Base-by-base conservation (phyloP, 2,113 vertebrate species). In the Verasper variegatus region DNA sequence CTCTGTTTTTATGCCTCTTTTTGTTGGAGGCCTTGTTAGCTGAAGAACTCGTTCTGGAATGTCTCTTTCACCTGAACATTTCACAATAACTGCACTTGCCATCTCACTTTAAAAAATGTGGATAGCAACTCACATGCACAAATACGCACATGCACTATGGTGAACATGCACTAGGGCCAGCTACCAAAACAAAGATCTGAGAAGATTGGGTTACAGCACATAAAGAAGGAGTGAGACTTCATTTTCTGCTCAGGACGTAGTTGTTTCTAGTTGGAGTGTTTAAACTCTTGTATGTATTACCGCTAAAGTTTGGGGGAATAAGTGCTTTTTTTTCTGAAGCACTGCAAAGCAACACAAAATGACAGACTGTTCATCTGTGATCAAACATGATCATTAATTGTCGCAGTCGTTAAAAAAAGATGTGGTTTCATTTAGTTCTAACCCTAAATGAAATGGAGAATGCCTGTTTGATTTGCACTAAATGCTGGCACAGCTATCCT, bases 301-400 rank as follows among this genome's bases (percentile, higher is more conserved):
- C 23, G 74, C 78, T 76, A 59, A 74, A 77, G 40, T 42, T 42
- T 42, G 12, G 40, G 40, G 40, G 40, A 42, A 42, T 11, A 42
- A 42, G 13, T 42, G 40, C 3, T 42, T 42, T 42, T 42, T 42
- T 42, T 13, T 73, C 51, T 82, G 31, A 59, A 54, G 54, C 10
- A 18, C 18, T 82, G 69, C 70, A 81, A 71, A 31, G 63, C 68
- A 65, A 63, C 17, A 62, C 35, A 76, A 74, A 69, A 68, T 52
- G 58, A 73, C 51, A 83, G 74, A 70, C 64, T 79, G 65, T 81
- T 58, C 57, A 86, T 85, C 66, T 84, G 67, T 74, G 86, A 89
- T 73, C 45, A 70, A 79, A 75, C 64, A 51, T 21, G 23, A 83
- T 66, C 58, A 76, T 57, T 24, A 57, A 57, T 24, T 26, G 4